Percentiles rank a stretch among this genome's conserved stretches.
Evolutionary conservation across 1,140 invertebrate species (phyloP).

Genomic region (Cryptotermes secundus): DNA sequence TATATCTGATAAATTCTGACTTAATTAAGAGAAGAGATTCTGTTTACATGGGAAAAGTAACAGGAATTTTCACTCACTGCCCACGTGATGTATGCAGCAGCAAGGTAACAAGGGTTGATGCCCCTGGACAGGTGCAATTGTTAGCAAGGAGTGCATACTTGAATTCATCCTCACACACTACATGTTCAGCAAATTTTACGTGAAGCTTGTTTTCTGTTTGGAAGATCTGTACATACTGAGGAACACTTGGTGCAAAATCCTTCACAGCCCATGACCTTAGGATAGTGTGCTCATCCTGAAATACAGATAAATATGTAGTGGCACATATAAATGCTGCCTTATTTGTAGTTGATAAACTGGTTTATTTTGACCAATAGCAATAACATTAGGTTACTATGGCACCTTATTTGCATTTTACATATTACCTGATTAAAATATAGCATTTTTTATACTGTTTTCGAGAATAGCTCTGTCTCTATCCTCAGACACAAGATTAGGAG

Average conservation of each 20-base stretch:
- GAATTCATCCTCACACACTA: conserved; percentile 97
- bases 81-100: conserved; percentile 93
- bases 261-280: conserved; percentile 97
- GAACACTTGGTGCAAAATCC: conserved; percentile 93
- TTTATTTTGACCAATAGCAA: no score
- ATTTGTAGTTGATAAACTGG: no score
- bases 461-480: no score
- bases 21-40: no score
- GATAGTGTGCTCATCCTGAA: conserved; percentile 93
- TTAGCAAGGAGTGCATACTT: conserved; percentile 96
- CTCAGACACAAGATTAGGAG: no score
- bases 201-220: conserved; percentile 97
- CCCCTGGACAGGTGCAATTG: conserved; percentile 96
- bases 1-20: neutral
- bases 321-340: no score
- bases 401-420: no score
- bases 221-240: conserved; percentile 98
- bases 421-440: no score
- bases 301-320: neutral
- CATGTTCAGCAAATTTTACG: conserved; percentile 96
- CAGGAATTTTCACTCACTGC: conserved; percentile 71
- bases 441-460: no score
- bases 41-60: neutral
- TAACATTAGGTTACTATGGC: no score
- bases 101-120: conserved; percentile 93